These are phyloP conservation scores for Hypena proboscidalis DNA, from an alignment of 2,888 invertebrate genomes.

Conservation along the genomic window DNA sequence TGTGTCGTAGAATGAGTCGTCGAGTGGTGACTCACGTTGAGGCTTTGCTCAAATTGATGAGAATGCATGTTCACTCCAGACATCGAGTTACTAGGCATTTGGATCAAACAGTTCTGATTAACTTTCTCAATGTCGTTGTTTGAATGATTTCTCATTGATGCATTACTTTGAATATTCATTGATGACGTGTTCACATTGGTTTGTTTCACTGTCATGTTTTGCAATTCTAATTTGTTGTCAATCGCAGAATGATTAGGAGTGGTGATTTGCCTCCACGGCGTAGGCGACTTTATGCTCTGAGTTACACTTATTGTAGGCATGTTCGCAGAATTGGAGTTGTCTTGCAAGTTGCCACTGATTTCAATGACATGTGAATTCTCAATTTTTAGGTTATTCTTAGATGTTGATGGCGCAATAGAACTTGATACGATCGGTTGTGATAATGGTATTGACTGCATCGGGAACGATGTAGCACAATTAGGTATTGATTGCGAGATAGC, in stretches of 20 bases:
- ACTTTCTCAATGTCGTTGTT: conserved; percentile 69
- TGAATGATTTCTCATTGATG: conserved; percentile 50
- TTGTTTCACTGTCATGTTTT: conserved; percentile 67
- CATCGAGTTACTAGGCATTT: conserved; percentile 63
- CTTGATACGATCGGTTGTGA: conserved; percentile 81
- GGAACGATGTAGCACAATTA: conserved; percentile 65
- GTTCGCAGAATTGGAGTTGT: conserved; percentile 62
- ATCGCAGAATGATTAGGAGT: conserved; percentile 51
- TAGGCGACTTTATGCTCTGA: conserved; percentile 78
- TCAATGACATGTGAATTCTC: conserved; percentile 80
- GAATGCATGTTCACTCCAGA: conserved; percentile 66
- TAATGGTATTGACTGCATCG: conserved; percentile 77
- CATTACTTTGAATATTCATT: conserved; percentile 66
- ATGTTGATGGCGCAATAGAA: conserved; percentile 72
- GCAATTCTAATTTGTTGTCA: conserved; percentile 72
- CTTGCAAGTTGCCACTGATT: conserved; percentile 78
- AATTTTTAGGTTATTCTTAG: conserved; percentile 71
- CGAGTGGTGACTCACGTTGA: conserved; percentile 73
- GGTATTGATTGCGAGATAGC: conserved; percentile 79
- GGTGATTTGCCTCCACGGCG: conserved; percentile 76
- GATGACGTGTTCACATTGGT: conserved; percentile 59
- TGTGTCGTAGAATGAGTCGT: conserved; percentile 67
- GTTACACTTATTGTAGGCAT: conserved; percentile 79
- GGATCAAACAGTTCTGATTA: conserved; percentile 70
- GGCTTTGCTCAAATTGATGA: conserved; percentile 72